Base-by-base conservation (phyloP, 1,140 invertebrate species). In the Akabosia matsudoensis region DNA sequence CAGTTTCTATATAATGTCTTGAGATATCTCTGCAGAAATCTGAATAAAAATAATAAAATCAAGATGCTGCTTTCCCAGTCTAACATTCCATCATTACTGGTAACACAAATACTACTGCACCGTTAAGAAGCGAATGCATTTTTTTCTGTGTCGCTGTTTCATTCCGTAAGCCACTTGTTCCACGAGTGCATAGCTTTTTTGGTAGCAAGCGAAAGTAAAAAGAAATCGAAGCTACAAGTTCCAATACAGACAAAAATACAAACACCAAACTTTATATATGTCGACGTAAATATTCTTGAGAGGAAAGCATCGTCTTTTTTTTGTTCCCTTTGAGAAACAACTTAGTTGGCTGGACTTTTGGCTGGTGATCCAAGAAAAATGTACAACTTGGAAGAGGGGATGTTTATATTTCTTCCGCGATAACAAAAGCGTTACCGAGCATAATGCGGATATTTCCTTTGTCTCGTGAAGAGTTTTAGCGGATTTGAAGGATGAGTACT, bases 11-110 rank as follows among this genome's bases (percentile, higher is more conserved):
- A 30, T 67, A 67, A 67, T 67, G 61, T 67, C 61, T 67, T 16
- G 22, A 67, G 26, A 31, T 67, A 28, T 67, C 61, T 4, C 61
- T 67, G 61, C 26, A 67, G n/a, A 67, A 30, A 67, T 67, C 61
- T 67, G 31, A 67, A 67, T 67, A 67, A 67, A 67, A 67, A 67
- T 30, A 24, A 67, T 67, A 67, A 67, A 67, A 67, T 67, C 61
- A 67, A 67, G 61, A 67, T 67, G 61, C 61, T 67, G 26, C 61
- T 28, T 4, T n/a, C n/a, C n/a, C n/a, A n/a, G n/a, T n/a, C n/a
- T n/a, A n/a, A n/a, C n/a, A n/a, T n/a, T n/a, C n/a, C n/a, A n/a
- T n/a, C n/a, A n/a, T n/a, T n/a, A 45, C 37, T 45, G 18, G 7
- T 18, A 45, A 45, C 18, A 45, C 37, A 45, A 7, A 45, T 45